phyloP scores from a whole-genome alignment of 1,140 invertebrate genomes.

The Sitobion miscanthi region DNA sequence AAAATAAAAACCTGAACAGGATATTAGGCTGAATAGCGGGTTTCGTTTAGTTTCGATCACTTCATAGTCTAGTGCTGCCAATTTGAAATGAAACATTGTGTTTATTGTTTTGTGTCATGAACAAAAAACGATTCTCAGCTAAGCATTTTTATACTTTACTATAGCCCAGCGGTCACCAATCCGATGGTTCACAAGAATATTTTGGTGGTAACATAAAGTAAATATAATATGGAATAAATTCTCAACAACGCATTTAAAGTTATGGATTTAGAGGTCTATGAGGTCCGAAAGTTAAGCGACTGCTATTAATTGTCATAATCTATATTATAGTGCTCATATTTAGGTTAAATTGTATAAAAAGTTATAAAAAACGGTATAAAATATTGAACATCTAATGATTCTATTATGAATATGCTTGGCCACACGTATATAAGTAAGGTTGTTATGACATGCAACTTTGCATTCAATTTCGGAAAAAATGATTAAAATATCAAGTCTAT shows the following conservation, averaged over 20 bases:
- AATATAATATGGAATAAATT: not conserved
- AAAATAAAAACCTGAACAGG: not conserved
- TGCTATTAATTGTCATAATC: too few relatives aligned
- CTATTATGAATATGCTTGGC: too few relatives aligned
- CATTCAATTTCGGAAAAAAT: not conserved
- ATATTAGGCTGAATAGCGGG: not conserved
- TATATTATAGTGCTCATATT: too few relatives aligned
- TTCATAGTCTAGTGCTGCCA: not conserved
- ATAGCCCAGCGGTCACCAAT: not conserved
- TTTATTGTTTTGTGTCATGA: not conserved
- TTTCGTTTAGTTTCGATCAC: not conserved
- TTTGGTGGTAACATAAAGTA: not conserved
- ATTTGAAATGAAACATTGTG: not conserved
- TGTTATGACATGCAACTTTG: not conserved
- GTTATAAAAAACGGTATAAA: too few relatives aligned
- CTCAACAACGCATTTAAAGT: not conserved
- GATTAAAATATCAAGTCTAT: too few relatives aligned
- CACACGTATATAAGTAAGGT: not conserved
- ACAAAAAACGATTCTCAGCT: not conserved
- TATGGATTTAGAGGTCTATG: not conserved
- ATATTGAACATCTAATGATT: too few relatives aligned
- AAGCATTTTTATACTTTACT: not conserved
- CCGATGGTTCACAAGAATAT: not conserved
- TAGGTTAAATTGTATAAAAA: too few relatives aligned
- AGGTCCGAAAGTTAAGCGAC: too few relatives aligned